Percentiles rank a stretch among this genome's conserved stretches.
Conservation (phyloP, 2,888 invertebrate species). For the Drosophila prostipennis region DNA sequence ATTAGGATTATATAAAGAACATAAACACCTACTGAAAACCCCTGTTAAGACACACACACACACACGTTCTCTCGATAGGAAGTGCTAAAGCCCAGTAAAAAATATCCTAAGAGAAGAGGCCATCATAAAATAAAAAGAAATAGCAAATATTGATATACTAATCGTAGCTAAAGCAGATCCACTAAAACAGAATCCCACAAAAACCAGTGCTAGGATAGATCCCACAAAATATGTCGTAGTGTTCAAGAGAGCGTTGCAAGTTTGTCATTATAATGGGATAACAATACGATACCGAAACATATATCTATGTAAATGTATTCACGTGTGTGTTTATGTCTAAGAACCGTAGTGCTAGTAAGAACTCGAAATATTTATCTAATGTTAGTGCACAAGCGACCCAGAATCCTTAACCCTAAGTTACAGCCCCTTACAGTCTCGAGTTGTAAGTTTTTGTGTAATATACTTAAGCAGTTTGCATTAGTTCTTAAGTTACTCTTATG, state of each 20-base stretch:
- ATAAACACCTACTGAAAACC: conserved; percentile 24
- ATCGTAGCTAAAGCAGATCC: conserved; percentile 29
- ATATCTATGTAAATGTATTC: conserved; percentile 57
- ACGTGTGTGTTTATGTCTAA: conserved; percentile 67
- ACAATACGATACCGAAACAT: conserved; percentile 32
- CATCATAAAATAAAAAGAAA: neutral
- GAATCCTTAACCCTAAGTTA: conserved; percentile 30
- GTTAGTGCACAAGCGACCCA: conserved; percentile 61
- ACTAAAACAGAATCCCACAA: conserved; percentile 9
- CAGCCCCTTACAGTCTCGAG: conserved; percentile 28
- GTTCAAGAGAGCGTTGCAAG: conserved; percentile 38
- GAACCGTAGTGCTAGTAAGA: conserved; percentile 66
- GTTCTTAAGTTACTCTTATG: conserved; percentile 61
- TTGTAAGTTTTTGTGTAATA: conserved; percentile 59
- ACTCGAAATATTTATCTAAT: conserved; percentile 68
- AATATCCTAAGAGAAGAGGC: conserved; percentile 1
- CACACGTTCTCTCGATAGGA: neutral
- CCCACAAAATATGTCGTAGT: conserved; percentile 28
- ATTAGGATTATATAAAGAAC: conserved; percentile 44
- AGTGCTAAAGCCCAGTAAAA: conserved; percentile 24
- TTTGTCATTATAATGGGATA: conserved; percentile 47
- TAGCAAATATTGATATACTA: conserved; percentile 27
- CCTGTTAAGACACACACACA: conserved; percentile 41
- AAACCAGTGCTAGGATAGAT: conserved; percentile 29
- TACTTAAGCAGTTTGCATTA: conserved; percentile 70